Evolutionary conservation across 2,113 vertebrate genomes (phyloP), one percentile per base, ranked within the genome.

Genomic region (Triplophysa dalaica): DNA sequence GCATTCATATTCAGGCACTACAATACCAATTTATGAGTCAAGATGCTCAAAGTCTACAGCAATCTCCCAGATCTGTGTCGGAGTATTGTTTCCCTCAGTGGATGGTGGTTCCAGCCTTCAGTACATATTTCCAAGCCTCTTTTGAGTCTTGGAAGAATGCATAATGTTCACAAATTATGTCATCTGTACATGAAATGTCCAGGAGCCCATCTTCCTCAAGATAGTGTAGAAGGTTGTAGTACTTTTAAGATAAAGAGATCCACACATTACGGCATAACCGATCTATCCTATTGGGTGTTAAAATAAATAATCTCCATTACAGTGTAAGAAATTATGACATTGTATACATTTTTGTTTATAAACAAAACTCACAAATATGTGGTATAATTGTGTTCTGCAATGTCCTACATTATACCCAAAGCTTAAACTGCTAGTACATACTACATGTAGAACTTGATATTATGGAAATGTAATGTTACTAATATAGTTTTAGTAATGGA

Each of bases 71-170:
- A 48, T 62, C 22, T 58, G 38, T 48, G 60, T 61, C 11, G 60
- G 73, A 45, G 21, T 41, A 38, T 58, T 5, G 43, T 43, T 61
- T 61, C 72, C 72, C 56, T 61, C 72, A 24, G 72, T 61, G 56
- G 56, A 61, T 75, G 72, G 56, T 75, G 72, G 38, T 75, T 75
- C 56, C 56, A 75, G n/a, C 56, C 72, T 75, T 60, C 56, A 75
- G 54, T 38, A 33, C 62, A 75, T 41, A 48, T 75, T 58, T 75
- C 58, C 38, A 66, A 66, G 64, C 43, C 64, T 43, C 33, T 61
- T 62, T 75, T 62, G 58, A 75, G 58, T 75, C 56, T 10, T 75
- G 38, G 33, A 62, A 75, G 19, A 63, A 22, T 63, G 58, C 73
- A 45, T 75, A 62, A 41, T 63, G 73, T 16, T 62, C 56, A 75